These are phyloP conservation scores for Trisateles emortualis DNA, from an alignment of 2,888 invertebrate species.

Conservation along the genomic window DNA sequence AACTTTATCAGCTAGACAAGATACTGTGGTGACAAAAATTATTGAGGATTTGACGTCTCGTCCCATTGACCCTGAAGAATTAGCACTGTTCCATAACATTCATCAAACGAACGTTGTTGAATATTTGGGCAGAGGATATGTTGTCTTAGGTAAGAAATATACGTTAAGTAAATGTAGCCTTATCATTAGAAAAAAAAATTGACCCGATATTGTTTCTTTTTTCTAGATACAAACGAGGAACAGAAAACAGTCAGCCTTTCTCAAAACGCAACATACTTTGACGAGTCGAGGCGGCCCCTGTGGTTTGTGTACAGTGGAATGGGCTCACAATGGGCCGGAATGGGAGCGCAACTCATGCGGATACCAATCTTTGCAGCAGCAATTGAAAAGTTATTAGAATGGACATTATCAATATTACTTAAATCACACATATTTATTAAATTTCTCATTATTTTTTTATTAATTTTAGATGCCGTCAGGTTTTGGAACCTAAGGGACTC, in stretches of 20 bases:
- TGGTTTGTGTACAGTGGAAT: conserved; percentile 92
- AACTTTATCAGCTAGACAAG: conserved; percentile 65
- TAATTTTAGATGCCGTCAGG: conserved; percentile 78
- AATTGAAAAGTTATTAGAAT: conserved; percentile 76
- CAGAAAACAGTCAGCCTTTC: conserved; percentile 57
- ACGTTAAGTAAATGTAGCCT: background rate
- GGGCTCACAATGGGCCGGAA: conserved; percentile 90
- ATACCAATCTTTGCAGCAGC: conserved; percentile 87
- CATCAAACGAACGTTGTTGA: conserved; percentile 62
- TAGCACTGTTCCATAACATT: conserved; percentile 71
- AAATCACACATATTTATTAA: no score
- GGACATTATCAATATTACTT: no score
- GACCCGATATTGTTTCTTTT: background rate
- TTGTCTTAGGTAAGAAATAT: conserved; percentile 60
- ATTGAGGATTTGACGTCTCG: conserved; percentile 62
- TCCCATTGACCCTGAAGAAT: conserved; percentile 70
- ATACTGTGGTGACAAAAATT: conserved; percentile 56
- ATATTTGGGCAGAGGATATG: conserved; percentile 72
- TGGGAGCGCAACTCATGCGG: conserved; percentile 88
- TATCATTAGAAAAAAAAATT: background rate
- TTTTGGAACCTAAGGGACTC: conserved; percentile 88
- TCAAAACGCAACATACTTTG: conserved; percentile 61
- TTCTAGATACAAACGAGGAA: conserved; percentile 57
- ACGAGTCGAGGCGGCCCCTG: conserved; percentile 79
- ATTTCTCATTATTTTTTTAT: background rate